Base-by-base conservation (phyloP, 2,113 vertebrate genomes). In the Phylloscopus whistleri region DNA sequence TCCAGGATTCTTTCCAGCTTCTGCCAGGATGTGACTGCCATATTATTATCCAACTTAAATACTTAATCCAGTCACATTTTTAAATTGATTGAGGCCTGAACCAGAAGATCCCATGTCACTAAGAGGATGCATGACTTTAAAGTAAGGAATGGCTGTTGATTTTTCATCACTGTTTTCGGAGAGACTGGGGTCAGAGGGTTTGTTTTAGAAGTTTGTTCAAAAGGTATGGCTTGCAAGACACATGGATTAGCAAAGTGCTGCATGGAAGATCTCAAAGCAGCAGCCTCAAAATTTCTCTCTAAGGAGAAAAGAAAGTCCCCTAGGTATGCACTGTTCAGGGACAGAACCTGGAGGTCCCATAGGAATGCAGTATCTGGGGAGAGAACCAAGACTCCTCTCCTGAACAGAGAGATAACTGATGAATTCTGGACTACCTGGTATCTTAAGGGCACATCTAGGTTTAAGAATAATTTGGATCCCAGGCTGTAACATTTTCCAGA, bases 401-500 rank as follows among this genome's bases (percentile, higher is more conserved):
- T 70, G 68, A 92, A 72, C 7, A 23, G 48, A 77, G 75, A 86
- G 67, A 60, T 17, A 70, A 89, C 56, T 28, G 60, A 62, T 68
- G 64, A 70, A 83, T 95, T 83, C 79, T 92, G 92, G 68, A 56
- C 64, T 97, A 90, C 80, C 92, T 95, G 90, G 64, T 93, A 82
- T 94, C 82, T 80, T 26, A 63, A 33, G 41, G 73, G 79, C 73
- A 90, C 0, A 41, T 64, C 69, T 56, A 72, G 31, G 69, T 95
- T 86, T 94, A 55, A 60, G 76, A 94, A 73, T 55, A 16, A 92
- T 92, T 78, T 92, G 79, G 94, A 96, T 88, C 93, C 51, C 76
- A 89, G 79, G 62, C 88, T 89, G 69, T 89, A 92, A 94, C 73
- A 56, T 91, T 95, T 96, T 95, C 93, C 95, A 96, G 95, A 84